phyloP scores from a whole-genome alignment of 2,113 vertebrate genomes.

The Sinocyclocheilus maitianheensis region DNA sequence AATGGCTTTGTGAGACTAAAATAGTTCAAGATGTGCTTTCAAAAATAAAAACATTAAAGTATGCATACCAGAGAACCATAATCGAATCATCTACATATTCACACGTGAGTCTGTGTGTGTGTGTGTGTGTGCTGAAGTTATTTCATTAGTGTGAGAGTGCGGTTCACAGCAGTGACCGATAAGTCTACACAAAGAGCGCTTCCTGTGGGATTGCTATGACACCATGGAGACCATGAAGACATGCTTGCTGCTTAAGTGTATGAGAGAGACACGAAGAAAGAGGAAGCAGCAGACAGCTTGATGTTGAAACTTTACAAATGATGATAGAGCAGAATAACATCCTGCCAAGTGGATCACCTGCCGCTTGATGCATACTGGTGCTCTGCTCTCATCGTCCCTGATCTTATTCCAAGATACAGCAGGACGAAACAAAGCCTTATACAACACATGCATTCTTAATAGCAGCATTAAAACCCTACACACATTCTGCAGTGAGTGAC shows the following conservation, averaged over 20 bases:
- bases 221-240: slow-evolving; percentile 17
- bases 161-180: background rate
- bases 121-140: slow-evolving; percentile 33
- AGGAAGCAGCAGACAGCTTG: background rate
- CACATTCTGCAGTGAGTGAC: background rate
- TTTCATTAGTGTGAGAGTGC: slow-evolving; percentile 14
- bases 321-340: slow-evolving; percentile 1
- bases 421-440: background rate
- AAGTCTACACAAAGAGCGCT: background rate
- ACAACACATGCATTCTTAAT: background rate
- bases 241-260: background rate
- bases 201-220: slow-evolving; percentile 21
- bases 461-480: slow-evolving; percentile 15
- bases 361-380: background rate
- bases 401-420: slow-evolving; percentile 1
- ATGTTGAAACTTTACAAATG: background rate
- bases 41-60: background rate
- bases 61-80: background rate
- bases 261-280: background rate
- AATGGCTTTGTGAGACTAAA: slow-evolving; percentile 15
- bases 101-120: slow-evolving; percentile 30
- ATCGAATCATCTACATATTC: slow-evolving; percentile 40
- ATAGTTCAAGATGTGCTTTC: slow-evolving; percentile 6
- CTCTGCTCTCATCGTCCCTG: background rate
- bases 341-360: background rate